Evolutionary conservation across 2,888 invertebrate species (phyloP), one percentile per base, ranked within the genome.

Genomic region (Ashinkailepas kermadecensis): DNA sequence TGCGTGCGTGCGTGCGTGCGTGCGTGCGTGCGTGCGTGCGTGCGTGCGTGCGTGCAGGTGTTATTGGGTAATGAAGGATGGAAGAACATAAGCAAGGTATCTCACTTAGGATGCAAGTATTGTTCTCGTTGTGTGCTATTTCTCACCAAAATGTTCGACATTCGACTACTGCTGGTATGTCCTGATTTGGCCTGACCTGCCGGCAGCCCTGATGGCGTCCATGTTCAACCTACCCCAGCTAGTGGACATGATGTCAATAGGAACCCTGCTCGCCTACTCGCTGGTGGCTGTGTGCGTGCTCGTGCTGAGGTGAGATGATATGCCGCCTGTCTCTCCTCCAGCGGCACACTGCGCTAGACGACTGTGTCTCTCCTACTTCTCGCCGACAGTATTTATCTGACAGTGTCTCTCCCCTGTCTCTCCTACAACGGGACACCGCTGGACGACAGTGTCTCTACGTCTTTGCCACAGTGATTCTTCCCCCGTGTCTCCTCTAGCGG

Each of bases 171-270:
- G 39, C 39, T 39, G 39, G 39, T 4, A 39, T 39, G 39, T 3
- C 39, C 39, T 39, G 39, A 39, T 4, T 4, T 39, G 39, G 39
- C 39, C 39, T 39, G 39, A 39, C 39, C 39, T 39, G 39, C 82
- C 88, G 88, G 25, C 87, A 92, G 95, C 93, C 39, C n/a, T 88
- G 8, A 87, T 89, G 87, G 88, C 89, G 0, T 85, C 89, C 18
- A 78, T 89, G 18, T 87, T 89, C 85, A 88, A 89, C 84, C 86
- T 89, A 64, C 86, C 87, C 15, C 86, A 87, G 7, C 85, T 89
- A 54, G 88, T 89, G 13, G 88, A 89, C 82, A 89, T 90, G 86
- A 88, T 90, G 87, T 89, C 89, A n/a, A 89, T 90, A 82, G 88
- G 87, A 18, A 87, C 87, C 4, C 83, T 87, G 15, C 84, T 87